These are phyloP conservation scores for Hetaerina titia DNA, from an alignment of 2,888 invertebrate genomes.

Conservation along the genomic window DNA sequence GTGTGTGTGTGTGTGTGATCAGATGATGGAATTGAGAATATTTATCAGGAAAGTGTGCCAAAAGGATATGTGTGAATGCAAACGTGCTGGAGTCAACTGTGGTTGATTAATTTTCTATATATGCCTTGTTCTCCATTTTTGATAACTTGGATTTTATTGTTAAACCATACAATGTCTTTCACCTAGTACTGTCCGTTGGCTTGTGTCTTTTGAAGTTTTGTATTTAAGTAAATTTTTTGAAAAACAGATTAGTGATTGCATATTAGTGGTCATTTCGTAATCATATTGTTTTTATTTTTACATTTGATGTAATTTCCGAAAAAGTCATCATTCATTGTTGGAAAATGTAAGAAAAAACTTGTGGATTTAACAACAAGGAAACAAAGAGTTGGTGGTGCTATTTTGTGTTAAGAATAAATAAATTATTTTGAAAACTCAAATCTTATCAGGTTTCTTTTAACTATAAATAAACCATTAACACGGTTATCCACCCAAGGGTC, in stretches of 20 bases:
- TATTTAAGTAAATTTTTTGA: not conserved
- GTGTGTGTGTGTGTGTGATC: no score
- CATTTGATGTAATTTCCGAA: no score
- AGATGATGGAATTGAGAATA: no score
- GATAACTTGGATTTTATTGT: not conserved
- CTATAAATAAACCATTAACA: no score
- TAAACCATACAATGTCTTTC: not conserved
- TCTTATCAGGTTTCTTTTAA: no score
- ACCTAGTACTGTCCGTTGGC: not conserved
- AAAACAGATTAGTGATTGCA: not conserved
- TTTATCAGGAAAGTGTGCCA: no score
- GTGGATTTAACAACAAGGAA: not conserved
- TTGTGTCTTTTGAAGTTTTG: not conserved
- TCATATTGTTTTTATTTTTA: not conserved
- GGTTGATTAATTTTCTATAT: not conserved
- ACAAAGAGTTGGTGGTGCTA: not conserved
- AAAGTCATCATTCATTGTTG: not conserved
- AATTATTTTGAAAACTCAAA: not conserved
- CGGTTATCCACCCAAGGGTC: no score
- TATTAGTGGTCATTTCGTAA: not conserved
- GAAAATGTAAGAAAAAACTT: not conserved
- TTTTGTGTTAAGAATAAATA: not conserved
- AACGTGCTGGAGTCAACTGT: not conserved
- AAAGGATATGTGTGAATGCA: no score
- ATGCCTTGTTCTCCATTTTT: not conserved